These are phyloP conservation scores for Siniperca scherzeri DNA, from an alignment of 2,797 vertebrate genomes.

Conservation along the genomic window DNA sequence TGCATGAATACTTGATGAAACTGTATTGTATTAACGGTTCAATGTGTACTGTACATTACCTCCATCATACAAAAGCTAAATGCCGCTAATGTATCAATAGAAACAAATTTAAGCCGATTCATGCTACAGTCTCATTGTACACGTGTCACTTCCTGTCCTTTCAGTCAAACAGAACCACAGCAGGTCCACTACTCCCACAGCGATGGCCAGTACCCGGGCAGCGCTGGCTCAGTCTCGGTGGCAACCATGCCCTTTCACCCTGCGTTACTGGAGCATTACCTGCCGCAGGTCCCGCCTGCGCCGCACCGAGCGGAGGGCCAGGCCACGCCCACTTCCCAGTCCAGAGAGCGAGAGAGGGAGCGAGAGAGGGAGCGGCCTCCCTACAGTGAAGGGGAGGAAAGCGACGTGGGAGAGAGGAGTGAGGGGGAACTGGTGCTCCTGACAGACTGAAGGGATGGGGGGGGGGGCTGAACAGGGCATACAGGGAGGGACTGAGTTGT, in stretches of 20 bases:
- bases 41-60: background rate
- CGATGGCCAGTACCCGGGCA: conserved; percentile 78
- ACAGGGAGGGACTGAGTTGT: conserved; percentile 3
- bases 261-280: conserved; percentile 90
- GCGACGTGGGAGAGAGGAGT: conserved; percentile 91
- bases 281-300: conserved; percentile 86
- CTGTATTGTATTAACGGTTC: background rate
- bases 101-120: background rate
- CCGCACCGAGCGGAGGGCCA: conserved; percentile 77
- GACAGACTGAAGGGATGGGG: conserved; percentile 87
- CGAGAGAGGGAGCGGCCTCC: conserved; percentile 81
- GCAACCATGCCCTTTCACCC: conserved; percentile 88
- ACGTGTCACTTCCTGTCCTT: conserved; percentile 30
- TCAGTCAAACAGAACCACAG: conserved; percentile 85
- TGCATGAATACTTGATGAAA: background rate
- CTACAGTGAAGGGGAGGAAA: conserved; percentile 95
- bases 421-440: conserved; percentile 96
- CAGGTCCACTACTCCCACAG: conserved; percentile 81
- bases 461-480: conserved; percentile 78
- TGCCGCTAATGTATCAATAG: background rate
- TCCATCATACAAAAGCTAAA: background rate
- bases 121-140: background rate
- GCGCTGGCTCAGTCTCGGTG: conserved; percentile 78
- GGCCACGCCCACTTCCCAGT: conserved; percentile 74
- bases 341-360: conserved; percentile 79